Percentiles rank a stretch among this genome's conserved stretches.
These are phyloP conservation scores for Reinhardtius hippoglossoides DNA, from an alignment of 2,113 vertebrate species.

Conservation along the genomic window DNA sequence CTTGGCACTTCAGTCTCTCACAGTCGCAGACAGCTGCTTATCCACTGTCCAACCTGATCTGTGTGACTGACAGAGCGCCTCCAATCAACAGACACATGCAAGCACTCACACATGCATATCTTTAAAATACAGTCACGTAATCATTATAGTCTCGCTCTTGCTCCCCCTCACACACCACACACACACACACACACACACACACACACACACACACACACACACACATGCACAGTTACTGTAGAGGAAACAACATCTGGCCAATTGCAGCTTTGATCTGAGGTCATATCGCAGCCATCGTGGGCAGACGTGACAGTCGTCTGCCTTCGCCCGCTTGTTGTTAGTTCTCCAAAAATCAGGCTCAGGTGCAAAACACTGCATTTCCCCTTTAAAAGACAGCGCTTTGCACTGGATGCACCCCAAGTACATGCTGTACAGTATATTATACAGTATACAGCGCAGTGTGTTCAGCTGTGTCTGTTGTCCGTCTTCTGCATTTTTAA, in stretches of 20 bases:
- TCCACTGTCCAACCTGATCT: constrained; percentile 54
- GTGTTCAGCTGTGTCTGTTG: neutral
- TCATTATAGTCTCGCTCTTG: neutral
- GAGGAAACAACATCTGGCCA: constrained; percentile 59
- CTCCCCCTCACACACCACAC: neutral
- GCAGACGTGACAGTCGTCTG: constrained; percentile 58
- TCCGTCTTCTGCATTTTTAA: constrained; percentile 3
- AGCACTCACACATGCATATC: neutral
- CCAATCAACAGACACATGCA: constrained; percentile 20
- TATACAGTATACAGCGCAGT: neutral
- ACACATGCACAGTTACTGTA: constrained; percentile 44
- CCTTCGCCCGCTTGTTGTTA: constrained; percentile 51
- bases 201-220: neutral
- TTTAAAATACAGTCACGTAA: neutral
- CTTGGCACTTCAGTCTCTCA: constrained; percentile 40
- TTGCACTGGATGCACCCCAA: neutral
- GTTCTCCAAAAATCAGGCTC: constrained; percentile 40
- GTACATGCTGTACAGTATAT: neutral
- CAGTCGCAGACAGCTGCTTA: constrained; percentile 53
- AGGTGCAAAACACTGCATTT: constrained; percentile 5
- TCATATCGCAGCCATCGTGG: constrained; percentile 51
- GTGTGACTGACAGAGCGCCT: constrained; percentile 39
- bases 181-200: constrained; percentile 18
- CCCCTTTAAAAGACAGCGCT: constrained; percentile 14
- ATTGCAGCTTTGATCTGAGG: constrained; percentile 66